These are phyloP conservation scores for Macaria liturata DNA, from an alignment of 2,888 invertebrate species.

Conservation along the genomic window DNA sequence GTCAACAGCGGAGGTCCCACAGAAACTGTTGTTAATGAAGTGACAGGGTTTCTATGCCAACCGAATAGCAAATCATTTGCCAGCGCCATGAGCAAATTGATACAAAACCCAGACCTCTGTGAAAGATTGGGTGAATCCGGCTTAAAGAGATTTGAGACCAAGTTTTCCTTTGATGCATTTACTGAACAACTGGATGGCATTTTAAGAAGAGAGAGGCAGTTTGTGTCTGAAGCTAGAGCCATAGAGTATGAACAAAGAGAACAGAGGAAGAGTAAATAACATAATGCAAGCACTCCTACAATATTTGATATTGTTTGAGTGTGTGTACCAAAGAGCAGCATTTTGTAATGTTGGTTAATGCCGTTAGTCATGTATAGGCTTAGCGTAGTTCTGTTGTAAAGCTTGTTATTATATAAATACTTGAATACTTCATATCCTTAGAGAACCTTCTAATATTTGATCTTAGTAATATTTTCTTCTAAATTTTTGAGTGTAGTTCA, in stretches of 20 bases:
- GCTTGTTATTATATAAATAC: neutral
- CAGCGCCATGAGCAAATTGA: slow-evolving; percentile 87
- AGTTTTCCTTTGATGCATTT: slow-evolving; percentile 94
- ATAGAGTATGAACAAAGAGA: slow-evolving; percentile 68
- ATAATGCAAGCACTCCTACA: slow-evolving; percentile 66
- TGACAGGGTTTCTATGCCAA: slow-evolving; percentile 92
- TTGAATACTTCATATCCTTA: too few relatives aligned
- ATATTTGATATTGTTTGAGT: slow-evolving; percentile 79
- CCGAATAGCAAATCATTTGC: slow-evolving; percentile 88
- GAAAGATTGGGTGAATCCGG: slow-evolving; percentile 90
- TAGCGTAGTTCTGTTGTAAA: neutral
- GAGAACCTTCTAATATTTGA: too few relatives aligned
- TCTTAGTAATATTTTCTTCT: too few relatives aligned
- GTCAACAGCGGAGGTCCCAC: slow-evolving; percentile 97
- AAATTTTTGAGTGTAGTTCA: too few relatives aligned
- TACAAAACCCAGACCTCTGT: slow-evolving; percentile 84
- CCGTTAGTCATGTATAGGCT: neutral
- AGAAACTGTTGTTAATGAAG: slow-evolving; percentile 92
- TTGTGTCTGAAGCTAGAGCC: slow-evolving; percentile 69
- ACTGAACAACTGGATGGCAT: slow-evolving; percentile 85
- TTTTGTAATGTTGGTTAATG: slow-evolving; percentile 8
- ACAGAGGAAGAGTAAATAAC: slow-evolving; percentile 71
- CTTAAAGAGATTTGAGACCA: slow-evolving; percentile 87
- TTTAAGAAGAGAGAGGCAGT: slow-evolving; percentile 69
- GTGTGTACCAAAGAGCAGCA: slow-evolving; percentile 45